Evolutionary conservation across 2,888 invertebrate genomes (phyloP).

Genomic region (Zelleria hepariella): DNA sequence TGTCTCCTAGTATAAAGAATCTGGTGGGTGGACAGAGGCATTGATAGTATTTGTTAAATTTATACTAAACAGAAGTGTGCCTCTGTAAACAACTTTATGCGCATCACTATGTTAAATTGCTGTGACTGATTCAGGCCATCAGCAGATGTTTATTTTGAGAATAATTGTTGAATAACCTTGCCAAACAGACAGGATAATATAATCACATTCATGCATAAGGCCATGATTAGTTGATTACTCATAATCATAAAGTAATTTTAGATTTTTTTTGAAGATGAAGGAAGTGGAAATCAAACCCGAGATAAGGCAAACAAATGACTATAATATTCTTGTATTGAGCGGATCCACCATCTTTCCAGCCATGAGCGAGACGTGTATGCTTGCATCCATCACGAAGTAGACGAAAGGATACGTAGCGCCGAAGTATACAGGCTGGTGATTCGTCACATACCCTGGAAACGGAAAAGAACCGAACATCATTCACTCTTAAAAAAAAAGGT

Average conservation of each 20-base stretch:
- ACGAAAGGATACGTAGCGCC: constrained; percentile 87
- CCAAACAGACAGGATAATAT: not conserved
- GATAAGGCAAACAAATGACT: constrained; percentile 30
- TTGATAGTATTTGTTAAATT: no score
- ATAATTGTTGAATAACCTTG: not conserved
- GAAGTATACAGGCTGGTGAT: constrained; percentile 77
- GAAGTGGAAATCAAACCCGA: not conserved
- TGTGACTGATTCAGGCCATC: not conserved
- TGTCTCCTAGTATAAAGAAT: no score
- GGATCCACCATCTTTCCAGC: constrained; percentile 88
- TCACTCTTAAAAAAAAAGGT: no score
- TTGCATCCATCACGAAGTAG: constrained; percentile 87
- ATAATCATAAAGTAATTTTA: no score
- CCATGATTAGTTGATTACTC: not conserved
- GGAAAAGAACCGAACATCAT: no score
- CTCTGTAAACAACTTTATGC: no score
- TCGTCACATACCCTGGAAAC: constrained; percentile 55
- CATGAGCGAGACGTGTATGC: constrained; percentile 84
- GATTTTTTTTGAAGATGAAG: not conserved
- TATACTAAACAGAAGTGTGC: no score
- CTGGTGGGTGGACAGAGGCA: no score
- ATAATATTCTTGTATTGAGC: constrained; percentile 84
- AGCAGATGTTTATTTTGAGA: not conserved
- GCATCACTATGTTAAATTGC: not conserved
- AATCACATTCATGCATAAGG: not conserved